Conservation (phyloP, 2,888 invertebrate genomes). For the Tupiocoris notatus region DNA sequence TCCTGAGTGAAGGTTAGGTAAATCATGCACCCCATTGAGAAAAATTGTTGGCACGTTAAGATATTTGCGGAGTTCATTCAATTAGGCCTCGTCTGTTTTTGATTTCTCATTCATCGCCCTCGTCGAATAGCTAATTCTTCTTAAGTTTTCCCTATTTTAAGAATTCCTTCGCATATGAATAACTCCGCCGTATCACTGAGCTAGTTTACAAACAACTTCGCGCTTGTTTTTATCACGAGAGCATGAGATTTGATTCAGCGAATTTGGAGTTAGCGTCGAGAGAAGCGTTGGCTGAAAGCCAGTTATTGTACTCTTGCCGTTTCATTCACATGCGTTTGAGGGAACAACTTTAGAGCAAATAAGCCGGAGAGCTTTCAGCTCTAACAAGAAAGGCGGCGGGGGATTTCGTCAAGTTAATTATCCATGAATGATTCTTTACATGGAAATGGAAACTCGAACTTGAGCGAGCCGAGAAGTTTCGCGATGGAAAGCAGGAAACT, state of each 20-base stretch:
- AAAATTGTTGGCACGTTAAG: no score
- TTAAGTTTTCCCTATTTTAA: no score
- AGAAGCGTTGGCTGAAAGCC: not conserved
- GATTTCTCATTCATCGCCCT: no score
- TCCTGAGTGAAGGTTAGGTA: not conserved
- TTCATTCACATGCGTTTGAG: conserved; percentile 17
- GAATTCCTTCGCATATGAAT: no score
- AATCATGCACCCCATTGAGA: no score
- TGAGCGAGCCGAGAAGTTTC: not conserved
- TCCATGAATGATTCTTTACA: conserved; percentile 34
- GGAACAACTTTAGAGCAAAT: conserved; percentile 29
- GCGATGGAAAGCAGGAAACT: conserved; percentile 19
- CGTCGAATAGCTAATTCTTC: no score
- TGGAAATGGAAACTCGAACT: conserved; percentile 20
- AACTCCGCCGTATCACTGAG: no score
- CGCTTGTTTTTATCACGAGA: no score
- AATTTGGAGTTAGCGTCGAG: not conserved
- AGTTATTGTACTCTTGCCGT: not conserved
- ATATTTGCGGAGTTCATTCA: no score
- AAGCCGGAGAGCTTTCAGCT: conserved; percentile 20
- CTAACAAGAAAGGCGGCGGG: conserved; percentile 4
- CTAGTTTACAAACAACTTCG: no score
- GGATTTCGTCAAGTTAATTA: conserved; percentile 24
- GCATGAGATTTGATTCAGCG: not conserved
- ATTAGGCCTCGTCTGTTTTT: no score